Base-by-base conservation (phyloP, 2,113 vertebrate species). In the Prunella himalayana region DNA sequence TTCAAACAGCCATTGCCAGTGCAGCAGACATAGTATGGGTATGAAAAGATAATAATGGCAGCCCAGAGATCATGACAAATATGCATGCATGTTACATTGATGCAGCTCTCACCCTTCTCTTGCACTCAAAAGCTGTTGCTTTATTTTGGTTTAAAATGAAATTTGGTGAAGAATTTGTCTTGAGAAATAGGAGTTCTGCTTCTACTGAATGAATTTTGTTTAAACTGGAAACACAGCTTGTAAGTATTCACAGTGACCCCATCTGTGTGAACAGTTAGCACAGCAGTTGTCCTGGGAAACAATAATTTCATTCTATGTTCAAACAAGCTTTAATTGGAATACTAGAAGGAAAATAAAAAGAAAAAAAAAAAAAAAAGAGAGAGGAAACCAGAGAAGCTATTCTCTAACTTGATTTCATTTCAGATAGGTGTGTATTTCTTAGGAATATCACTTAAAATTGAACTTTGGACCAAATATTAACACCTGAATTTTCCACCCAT, bases 31-130 rank as follows among this genome's bases (percentile, higher is more conserved):
- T 37, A 71, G 37, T 17, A 56, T 22, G 72, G 56, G 31, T 60
- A 56, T 83, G 82, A 51, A 83, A 83, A 78, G 42, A 27, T 35
- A 68, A 75, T 25, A 68, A 68, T 6, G 60, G 64, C 49, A 92
- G 66, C 51, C 69, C 56, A 76, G 35, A 89, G 63, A 65, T 76
- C 25, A 22, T 39, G 65, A 44, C 54, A 86, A 88, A 81, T 47
- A 72, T 3, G 28, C 93, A 95, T 94, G 88, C 94, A 69, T 44
- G 61, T 90, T 96, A 90, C 64, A 79, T 81, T 92, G 94, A 78
- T 6, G 13, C 72, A 95, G 53, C 41, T 86, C 66, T 91, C 61
- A 47, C 51, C 88, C 90, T 96, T 41, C 71, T 96, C 94, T 94
- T 78, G 68, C 86, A 87, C 90, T 95, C 60, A 86, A 90, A 86